Evolutionary conservation across 64 coral and sea anemone genomes (phyloP), one percentile per base, ranked within the genome.

Genomic region (Stichodactyla helianthus): DNA sequence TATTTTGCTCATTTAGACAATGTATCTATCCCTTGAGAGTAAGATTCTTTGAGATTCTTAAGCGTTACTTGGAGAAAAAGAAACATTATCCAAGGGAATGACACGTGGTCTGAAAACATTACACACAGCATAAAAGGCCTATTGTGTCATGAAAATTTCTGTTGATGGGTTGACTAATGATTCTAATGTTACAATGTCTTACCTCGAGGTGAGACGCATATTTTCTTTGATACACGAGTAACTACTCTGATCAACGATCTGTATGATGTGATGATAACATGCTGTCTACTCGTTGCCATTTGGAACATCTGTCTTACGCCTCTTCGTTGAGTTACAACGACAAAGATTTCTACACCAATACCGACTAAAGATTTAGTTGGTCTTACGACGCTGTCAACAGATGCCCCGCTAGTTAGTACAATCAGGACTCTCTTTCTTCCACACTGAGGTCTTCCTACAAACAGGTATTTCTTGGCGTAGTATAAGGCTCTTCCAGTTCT

Each of bases 191-290:
- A 52, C 70, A 10, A 1, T 59, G 8, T 59, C 76, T 87, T 53
- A 91, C 89, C 84, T 87, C 52, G 35, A 22, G 89, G 89, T 14
- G 89, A 91, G 51, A 86, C 22, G 26, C 89, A 91, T 77, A 91
- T 91, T 84, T 59, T 84, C 15, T 57, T 84, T 0, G 54, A 28
- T 7, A 84, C 23, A 12, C 54, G 28, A 57, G 26, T 18, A 31
- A 84, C 82, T 60, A 84, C 53, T 63, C 59, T 84, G 59, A 84
- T 18, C 5, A 84, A 14, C 4, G 82, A 84, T 18, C 6, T 50
- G 51, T 84, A 84, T 16, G 54, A 63, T 51, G 59, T 50, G 1
- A 57, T 63, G n/a, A 57, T 57, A 35, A 84, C 8, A 6, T 84
- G 90, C 0, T 68, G 57, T 7, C 59, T 86, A 60, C 79, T 78